These are phyloP conservation scores for Parnassius glacialis DNA, from an alignment of 2,888 invertebrate species.

Conservation along the genomic window DNA sequence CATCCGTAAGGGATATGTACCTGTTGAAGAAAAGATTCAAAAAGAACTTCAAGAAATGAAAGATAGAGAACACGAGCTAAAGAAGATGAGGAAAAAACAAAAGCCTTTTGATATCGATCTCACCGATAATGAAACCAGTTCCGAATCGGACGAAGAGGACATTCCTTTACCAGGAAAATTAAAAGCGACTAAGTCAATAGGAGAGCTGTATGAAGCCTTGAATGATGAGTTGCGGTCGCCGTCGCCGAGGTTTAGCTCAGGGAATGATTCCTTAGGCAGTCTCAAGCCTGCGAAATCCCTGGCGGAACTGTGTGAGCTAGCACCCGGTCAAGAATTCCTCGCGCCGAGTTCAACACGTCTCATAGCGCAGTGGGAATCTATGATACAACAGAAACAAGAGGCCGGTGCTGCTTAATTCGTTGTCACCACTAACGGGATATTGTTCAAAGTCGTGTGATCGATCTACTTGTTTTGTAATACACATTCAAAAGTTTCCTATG, in stretches of 20 bases:
- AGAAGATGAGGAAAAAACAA: conserved; percentile 83
- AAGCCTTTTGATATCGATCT: conserved; percentile 83
- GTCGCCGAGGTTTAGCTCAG: conserved; percentile 69
- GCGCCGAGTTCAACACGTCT: conserved; percentile 86
- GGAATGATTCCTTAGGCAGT: conserved; percentile 69
- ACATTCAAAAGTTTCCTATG: not conserved
- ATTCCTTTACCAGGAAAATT: conserved; percentile 82
- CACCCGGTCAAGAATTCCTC: conserved; percentile 82
- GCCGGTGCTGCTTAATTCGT: conserved; percentile 70
- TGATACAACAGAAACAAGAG: conserved; percentile 85
- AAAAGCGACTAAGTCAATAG: conserved; percentile 84
- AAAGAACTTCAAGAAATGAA: conserved; percentile 92
- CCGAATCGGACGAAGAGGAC: conserved; percentile 81
- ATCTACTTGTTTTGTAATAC: conserved; percentile 24
- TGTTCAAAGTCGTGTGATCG: conserved; percentile 31
- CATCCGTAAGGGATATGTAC: conserved; percentile 88
- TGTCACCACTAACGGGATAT: conserved; percentile 19
- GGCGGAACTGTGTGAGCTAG: conserved; percentile 84
- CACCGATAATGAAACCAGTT: conserved; percentile 80
- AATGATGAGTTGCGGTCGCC: conserved; percentile 73
- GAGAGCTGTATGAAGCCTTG: conserved; percentile 83
- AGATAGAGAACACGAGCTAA: conserved; percentile 89
- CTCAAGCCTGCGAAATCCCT: conserved; percentile 85
- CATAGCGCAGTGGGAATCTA: conserved; percentile 90
- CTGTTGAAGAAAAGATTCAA: conserved; percentile 94